Evolutionary conservation across 2,113 vertebrate species (phyloP), one percentile per base, ranked within the genome.

Genomic region (Cercopithecus mona): DNA sequence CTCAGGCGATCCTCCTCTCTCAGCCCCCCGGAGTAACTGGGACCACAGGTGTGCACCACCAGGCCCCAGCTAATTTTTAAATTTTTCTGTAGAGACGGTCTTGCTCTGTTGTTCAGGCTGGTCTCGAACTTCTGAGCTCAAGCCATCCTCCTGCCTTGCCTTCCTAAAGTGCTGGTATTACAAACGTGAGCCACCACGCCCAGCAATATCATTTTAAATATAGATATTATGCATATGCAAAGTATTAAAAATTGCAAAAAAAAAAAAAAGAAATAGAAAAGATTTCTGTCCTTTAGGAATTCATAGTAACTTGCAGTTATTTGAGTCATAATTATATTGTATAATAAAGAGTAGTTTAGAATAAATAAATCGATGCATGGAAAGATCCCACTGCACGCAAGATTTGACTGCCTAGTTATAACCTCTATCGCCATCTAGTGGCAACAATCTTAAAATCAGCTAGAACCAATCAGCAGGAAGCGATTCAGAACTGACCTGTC

Each of bases 341-440:
- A 45, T 76, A 93, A 80, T 93, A 78, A 92, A 81, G 6, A 83
- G 35, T 76, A 88, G 57, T 59, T 89, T 94, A 40, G 81, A 95
- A 75, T 64, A 85, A 48, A 59, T 88, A 82, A 93, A 88, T 83
- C 17, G 86, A 86, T 5, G 20, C 9, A 43, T 27, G 7, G 84
- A 43, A 87, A 40, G 43, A 70, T 68, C 1, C 13, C 23, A 18
- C 3, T 6, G 30, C 6, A 16, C 32, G 5, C n/a, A 64, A 14
- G 25, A 66, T 18, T 79, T 22, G 30, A 52, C 35, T 9, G 20
- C 11, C 1, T 10, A 79, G 18, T 38, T 96, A 5, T 85, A 73
- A 94, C 48, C 95, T 96, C 45, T 90, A 93, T 81, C 40, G 40
- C 98, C 98, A 98, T 84, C 97, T 98, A 95, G 90, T 96, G 98